Base-by-base conservation (phyloP, 2,888 invertebrate species). In the Dicroscelio sp. region DNA sequence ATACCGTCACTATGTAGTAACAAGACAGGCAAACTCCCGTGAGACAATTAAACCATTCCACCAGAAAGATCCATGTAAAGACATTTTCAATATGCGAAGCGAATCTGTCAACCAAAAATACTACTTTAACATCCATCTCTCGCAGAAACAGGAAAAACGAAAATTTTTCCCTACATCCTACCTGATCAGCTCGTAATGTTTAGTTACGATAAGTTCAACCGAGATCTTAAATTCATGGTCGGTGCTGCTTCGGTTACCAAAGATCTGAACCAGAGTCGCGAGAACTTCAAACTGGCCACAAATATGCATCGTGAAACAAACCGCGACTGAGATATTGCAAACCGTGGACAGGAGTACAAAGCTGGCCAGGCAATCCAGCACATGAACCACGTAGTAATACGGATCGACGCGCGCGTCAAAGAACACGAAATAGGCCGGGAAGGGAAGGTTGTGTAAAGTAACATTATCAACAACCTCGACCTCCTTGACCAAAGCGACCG, bases 201-300 rank as follows among this genome's bases (percentile, higher is more conserved):
- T 58, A 25, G n/a, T 38, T 3, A 69, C 38, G 25, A 69, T 69
- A 8, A 38, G 23, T 14, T n/a, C 38, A 14, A 69, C 35, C 25
- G 60, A 8, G 2, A 8, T 12, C 12, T 30, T 1, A 27, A 60
- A 60, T 14, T 60, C 27, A 12, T 27, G 27, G 17, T 60, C 60
- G 27, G 8, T 60, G 27, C 12, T 25, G 20, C 27, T 25, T 27
- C 2, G 8, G 0, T 17, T 60, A 27, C 71, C 83, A 30, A 83
- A 43, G 23, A 20, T 43, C 6, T 60, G 0, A 35, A 83, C 20
- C 12, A 71, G 14, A 6, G 30, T 60, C 4, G 71, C 14, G 23
- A 83, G 43, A 0, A 83, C 60, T 43, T 83, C 60, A 31, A 71
- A 83, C 17, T 83, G 71, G 5, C 83, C 60, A 30, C 83, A 83